These are phyloP conservation scores for Phortica magna DNA, from an alignment of 2,888 invertebrate genomes.

Conservation along the genomic window DNA sequence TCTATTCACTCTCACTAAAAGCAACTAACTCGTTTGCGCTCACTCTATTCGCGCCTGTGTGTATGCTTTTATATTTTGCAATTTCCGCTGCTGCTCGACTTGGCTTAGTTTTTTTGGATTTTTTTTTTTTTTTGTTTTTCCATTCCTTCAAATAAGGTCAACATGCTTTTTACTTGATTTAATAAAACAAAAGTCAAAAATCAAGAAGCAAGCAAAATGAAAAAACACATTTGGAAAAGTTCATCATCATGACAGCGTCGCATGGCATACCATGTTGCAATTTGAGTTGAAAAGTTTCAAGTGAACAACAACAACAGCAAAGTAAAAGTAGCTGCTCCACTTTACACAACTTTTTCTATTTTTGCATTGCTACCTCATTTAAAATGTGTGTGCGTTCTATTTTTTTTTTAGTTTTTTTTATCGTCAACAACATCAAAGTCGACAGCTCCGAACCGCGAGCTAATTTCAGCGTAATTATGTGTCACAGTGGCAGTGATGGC, in stretches of 20 bases:
- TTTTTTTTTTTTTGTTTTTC: constrained; percentile 19
- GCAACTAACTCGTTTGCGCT: neutral
- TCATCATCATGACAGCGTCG: constrained; percentile 11
- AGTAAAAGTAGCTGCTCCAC: constrained; percentile 2
- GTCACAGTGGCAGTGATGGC: constrained; percentile 18
- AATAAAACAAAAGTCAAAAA: constrained; percentile 54
- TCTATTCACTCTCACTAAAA: neutral
- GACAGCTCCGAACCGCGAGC: constrained; percentile 65
- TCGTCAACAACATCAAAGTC: constrained; percentile 3
- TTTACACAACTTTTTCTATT: neutral
- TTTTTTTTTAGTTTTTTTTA: neutral
- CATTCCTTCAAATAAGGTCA: constrained; percentile 58
- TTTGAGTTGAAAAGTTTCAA: constrained; percentile 2
- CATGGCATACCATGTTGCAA: constrained; percentile 11
- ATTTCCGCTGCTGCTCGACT: constrained; percentile 41
- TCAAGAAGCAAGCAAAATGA: neutral
- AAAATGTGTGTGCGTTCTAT: neutral
- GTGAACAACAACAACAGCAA: neutral
- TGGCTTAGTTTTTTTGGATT: constrained; percentile 43
- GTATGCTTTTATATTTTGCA: constrained; percentile 46
- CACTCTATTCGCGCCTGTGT: neutral
- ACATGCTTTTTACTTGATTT: constrained; percentile 61
- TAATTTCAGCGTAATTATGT: constrained; percentile 60
- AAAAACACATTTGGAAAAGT: neutral
- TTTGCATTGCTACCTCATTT: neutral